A percentile compares a stretch with the other conserved stretches of the same genome.
Evolutionary conservation across 2,888 invertebrate species (phyloP).

Genomic region (Acanthosepion pharaonis): DNA sequence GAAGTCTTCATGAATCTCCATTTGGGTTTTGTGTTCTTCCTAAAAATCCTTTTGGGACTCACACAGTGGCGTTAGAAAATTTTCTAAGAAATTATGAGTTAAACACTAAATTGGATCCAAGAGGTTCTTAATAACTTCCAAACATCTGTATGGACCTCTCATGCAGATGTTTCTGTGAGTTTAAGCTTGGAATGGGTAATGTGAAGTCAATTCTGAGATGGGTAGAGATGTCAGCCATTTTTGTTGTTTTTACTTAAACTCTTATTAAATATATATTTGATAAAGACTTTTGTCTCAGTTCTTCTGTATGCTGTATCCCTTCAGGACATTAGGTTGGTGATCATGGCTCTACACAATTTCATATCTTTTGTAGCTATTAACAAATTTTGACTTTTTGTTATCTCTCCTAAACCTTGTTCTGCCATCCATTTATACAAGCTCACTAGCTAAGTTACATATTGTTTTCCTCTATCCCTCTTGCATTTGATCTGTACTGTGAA

Average conservation of each 20-base stretch:
- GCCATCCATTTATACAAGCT: too few species aligned
- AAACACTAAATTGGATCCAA: too few species aligned
- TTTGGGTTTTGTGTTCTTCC: background rate
- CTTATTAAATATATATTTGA: background rate
- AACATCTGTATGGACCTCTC: background rate
- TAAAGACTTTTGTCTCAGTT: background rate
- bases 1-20: too few species aligned
- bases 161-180: background rate
- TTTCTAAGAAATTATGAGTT: background rate
- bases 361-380: too few species aligned
- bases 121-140: background rate
- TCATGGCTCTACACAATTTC: too few species aligned
- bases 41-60: background rate
- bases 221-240: background rate
- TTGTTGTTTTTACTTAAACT: background rate
- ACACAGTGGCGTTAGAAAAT: background rate
- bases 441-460: too few species aligned
- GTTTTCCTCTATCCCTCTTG: too few species aligned
- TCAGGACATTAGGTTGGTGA: too few species aligned
- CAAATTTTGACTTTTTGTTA: too few species aligned
- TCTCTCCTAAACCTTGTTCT: too few species aligned
- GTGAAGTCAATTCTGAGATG: background rate
- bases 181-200: background rate
- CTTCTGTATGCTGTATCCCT: too few species aligned
- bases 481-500: too few species aligned